Evolutionary conservation across 2,797 vertebrate genomes (phyloP).

Genomic region (Oryzias dopingdopingensis): DNA sequence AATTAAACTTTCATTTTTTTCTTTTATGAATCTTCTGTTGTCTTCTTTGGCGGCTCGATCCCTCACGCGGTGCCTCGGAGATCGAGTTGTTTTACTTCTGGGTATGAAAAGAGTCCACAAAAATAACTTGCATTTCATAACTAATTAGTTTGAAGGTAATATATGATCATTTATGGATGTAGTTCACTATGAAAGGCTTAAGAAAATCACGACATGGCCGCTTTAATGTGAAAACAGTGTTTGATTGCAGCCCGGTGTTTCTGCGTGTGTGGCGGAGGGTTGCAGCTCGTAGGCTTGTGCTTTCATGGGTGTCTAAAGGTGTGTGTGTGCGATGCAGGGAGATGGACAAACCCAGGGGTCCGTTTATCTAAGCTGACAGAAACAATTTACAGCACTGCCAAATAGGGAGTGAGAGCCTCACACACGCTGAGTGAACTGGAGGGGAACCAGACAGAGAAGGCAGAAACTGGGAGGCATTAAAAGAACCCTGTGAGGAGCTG

Average conservation of each 20-base stretch:
- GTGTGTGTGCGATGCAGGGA: constrained; percentile 26
- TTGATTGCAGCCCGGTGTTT: constrained; percentile 29
- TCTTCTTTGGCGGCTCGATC: no score
- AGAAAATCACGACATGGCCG: no score
- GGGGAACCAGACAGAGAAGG: constrained; percentile 50
- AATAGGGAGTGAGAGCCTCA: constrained; percentile 54
- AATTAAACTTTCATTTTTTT: no score
- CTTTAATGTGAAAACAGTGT: no score
- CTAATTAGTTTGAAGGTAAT: no score
- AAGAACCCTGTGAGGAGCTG: constrained; percentile 22
- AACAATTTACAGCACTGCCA: constrained; percentile 76
- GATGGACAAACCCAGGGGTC: constrained; percentile 70
- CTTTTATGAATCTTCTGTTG: no score
- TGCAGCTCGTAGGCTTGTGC: constrained; percentile 12
- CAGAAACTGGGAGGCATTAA: constrained; percentile 38
- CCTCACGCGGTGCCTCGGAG: no score
- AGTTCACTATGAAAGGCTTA: no score
- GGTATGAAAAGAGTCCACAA: no score
- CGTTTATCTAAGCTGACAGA: constrained; percentile 79
- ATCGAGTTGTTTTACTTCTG: no score
- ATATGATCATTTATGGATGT: no score
- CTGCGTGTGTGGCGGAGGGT: constrained; percentile 2
- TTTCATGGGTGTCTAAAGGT: constrained; percentile 20
- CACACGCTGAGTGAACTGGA: constrained; percentile 52
- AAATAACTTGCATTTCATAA: no score